Evolutionary conservation across 2,888 invertebrate genomes (phyloP).

Genomic region (Cephus rjabovi): DNA sequence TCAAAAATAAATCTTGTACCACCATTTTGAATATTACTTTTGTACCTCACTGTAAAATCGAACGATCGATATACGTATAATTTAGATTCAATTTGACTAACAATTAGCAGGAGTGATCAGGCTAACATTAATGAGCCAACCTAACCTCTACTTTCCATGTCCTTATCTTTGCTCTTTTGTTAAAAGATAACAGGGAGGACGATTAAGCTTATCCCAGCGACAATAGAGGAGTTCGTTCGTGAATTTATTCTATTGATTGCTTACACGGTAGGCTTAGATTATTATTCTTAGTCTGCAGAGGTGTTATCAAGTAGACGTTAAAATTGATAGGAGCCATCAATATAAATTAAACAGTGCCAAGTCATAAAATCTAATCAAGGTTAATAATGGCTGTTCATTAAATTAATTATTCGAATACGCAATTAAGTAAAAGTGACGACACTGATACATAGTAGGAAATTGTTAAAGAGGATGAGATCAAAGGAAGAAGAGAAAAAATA

Average conservation of each 20-base stretch:
- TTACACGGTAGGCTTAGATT: background rate
- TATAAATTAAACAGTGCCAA: background rate
- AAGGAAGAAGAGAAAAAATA: background rate
- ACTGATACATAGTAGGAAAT: background rate
- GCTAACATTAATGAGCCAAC: background rate
- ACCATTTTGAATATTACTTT: no score
- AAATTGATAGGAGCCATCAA: background rate
- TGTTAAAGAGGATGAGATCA: background rate
- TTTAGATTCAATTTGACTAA: background rate
- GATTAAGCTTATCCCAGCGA: background rate
- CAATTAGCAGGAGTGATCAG: background rate
- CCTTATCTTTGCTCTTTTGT: background rate
- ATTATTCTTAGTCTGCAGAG: background rate
- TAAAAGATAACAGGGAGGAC: background rate
- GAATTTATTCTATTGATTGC: background rate
- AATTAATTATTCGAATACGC: background rate
- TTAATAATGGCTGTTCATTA: background rate
- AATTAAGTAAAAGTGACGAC: background rate
- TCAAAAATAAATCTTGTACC: background rate
- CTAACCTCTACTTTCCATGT: no score
- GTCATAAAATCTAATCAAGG: background rate
- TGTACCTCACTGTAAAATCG: no score
- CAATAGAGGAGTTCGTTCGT: background rate
- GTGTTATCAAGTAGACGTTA: background rate
- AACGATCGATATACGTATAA: background rate